Evolutionary conservation across 2,888 invertebrate genomes (phyloP), one percentile per base, ranked within the genome.

Genomic region (Morpho achilles): DNA sequence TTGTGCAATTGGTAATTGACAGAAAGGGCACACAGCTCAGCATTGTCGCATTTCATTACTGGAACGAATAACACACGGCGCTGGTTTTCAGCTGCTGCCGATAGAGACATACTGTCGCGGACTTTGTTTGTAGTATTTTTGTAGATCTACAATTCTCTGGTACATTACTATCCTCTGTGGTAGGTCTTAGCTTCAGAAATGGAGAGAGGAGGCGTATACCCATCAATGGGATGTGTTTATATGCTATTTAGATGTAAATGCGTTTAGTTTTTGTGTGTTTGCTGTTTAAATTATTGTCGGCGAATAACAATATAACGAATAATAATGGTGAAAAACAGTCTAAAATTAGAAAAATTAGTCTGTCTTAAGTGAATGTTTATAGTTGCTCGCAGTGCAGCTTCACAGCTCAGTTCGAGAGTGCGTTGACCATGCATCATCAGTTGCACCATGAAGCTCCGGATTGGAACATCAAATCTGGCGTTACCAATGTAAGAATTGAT

Each of bases 321-420:
- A 42, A 42, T 8, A 42, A 42, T 8, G 8, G 42, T 42, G 8
- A 42, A 8, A 1, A 7, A 8, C 42, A 8, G 42, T 42, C 8
- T 42, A 7, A 7, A 7, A 42, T 42, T 42, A 42, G 8, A 7
- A 7, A 42, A 42, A 7, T 42, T 42, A 42, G 7, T 7, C 43
- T 9, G 7, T 43, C 2, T 8, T 43, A 43, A 9, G 8, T 9
- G 8, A 43, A 9, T 8, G 8, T 43, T 50, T 41, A 7, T 75
- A 89, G 89, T 62, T 89, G 89, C 63, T 78, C 88, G 0, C 80
- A 84, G 69, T 89, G 89, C 68, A 67, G 61, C 40, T 90, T 85
- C 67, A 79, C 75, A 0, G 72, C 87, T 0, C 77, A 87, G 57
- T 89, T 87, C 68, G 83, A 86, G 66, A 88, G 83, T 51, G 84